A percentile compares a stretch with the other conserved stretches of the same genome.
These are phyloP conservation scores for Patella pellucida DNA, from an alignment of 2,888 invertebrate species.

Conservation along the genomic window DNA sequence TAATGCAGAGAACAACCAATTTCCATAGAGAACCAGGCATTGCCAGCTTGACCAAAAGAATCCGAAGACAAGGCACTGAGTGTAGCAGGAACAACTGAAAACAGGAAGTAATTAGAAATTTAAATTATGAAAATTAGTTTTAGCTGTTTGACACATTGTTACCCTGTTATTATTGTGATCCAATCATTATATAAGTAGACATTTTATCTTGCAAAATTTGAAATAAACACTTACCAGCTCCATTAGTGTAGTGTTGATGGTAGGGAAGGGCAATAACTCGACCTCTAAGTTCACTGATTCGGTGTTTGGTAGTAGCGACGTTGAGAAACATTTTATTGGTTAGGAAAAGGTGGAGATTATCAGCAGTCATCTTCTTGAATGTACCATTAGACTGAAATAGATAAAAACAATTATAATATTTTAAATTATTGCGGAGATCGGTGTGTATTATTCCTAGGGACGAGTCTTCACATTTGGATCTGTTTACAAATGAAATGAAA, in stretches of 20 bases:
- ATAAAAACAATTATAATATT: slow-evolving; percentile 13
- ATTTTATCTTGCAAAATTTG: too few relatives aligned
- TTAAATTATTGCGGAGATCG: too few relatives aligned
- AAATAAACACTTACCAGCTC: slow-evolving; percentile 19
- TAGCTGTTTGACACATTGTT: background rate
- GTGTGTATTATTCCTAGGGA: too few relatives aligned
- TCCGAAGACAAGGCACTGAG: slow-evolving; percentile 22
- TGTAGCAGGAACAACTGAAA: slow-evolving; percentile 17
- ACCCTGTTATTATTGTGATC: too few relatives aligned
- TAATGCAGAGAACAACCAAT: slow-evolving; percentile 37
- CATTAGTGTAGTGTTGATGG: slow-evolving; percentile 74
- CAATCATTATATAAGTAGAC: too few relatives aligned
- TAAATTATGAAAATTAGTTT: background rate
- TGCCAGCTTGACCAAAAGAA: slow-evolving; percentile 34
- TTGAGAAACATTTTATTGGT: slow-evolving; percentile 85
- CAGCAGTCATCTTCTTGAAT: slow-evolving; percentile 82
- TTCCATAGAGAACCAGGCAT: slow-evolving; percentile 37
- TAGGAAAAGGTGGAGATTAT: slow-evolving; percentile 86
- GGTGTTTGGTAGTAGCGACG: slow-evolving; percentile 77
- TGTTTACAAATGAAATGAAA: too few relatives aligned
- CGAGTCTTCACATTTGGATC: too few relatives aligned
- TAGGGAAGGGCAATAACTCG: slow-evolving; percentile 81
- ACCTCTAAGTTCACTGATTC: slow-evolving; percentile 78
- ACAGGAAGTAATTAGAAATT: background rate
- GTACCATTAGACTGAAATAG: slow-evolving; percentile 78